Conservation (phyloP, 1,140 invertebrate genomes). For the Charaxes varanes region DNA sequence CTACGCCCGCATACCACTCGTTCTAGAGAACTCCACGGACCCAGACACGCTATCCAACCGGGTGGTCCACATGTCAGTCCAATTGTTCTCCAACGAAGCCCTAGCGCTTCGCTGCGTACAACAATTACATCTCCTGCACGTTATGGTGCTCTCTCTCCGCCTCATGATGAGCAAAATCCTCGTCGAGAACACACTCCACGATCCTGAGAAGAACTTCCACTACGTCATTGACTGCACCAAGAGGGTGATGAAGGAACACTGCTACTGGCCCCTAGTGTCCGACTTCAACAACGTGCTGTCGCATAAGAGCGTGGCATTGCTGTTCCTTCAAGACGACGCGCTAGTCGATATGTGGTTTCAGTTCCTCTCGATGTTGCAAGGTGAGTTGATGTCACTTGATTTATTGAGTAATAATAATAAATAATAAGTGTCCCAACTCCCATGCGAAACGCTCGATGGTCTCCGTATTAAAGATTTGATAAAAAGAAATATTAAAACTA, state of each 20-base stretch:
- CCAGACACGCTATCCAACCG: slow-evolving; percentile 94
- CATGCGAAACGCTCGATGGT: no score
- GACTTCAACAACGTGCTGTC: slow-evolving; percentile 98
- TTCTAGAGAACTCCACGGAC: slow-evolving; percentile 89
- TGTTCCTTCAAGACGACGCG: slow-evolving; percentile 90
- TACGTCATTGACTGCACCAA: slow-evolving; percentile 94
- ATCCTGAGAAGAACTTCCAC: slow-evolving; percentile 87
- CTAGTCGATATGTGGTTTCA: slow-evolving; percentile 96
- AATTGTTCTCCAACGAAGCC: slow-evolving; percentile 94
- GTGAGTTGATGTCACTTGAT: no score
- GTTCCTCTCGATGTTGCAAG: slow-evolving; percentile 95
- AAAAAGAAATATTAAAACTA: no score
- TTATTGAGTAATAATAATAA: no score
- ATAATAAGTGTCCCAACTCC: no score
- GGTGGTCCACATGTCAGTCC: slow-evolving; percentile 97
- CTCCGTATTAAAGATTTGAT: no score
- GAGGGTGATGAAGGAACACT: slow-evolving; percentile 96
- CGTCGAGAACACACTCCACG: slow-evolving; percentile 89
- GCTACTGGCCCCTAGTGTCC: slow-evolving; percentile 97
- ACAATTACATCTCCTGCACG: slow-evolving; percentile 90
- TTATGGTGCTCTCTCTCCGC: slow-evolving; percentile 94
- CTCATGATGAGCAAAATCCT: slow-evolving; percentile 95
- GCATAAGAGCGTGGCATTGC: slow-evolving; percentile 90
- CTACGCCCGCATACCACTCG: slow-evolving; percentile 94
- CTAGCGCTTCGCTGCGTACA: slow-evolving; percentile 93